A percentile compares a stretch with the other conserved stretches of the same genome.
phyloP scores from a whole-genome alignment of 2,888 invertebrate species.

The Atherix ibis region DNA sequence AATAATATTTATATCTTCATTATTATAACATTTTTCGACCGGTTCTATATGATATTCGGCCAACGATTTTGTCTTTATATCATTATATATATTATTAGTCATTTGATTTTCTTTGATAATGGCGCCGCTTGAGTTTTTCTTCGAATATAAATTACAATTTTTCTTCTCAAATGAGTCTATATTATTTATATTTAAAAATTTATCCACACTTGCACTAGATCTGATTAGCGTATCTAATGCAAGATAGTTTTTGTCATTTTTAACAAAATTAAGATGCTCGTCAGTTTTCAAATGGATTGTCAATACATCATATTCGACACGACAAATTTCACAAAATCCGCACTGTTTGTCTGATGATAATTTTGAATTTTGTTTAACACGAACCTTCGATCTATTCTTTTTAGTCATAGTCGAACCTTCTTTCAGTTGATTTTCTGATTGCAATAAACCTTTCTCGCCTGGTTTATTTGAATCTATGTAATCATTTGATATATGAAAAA shows the following conservation, averaged over 20 bases:
- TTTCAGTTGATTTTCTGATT: slow-evolving; percentile 4
- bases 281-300: slow-evolving; percentile 56
- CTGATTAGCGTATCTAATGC: slow-evolving; percentile 56
- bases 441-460: neutral
- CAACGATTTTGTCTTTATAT: too few species aligned
- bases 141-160: slow-evolving; percentile 5
- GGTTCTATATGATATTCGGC: neutral
- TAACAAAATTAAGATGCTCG: slow-evolving; percentile 55
- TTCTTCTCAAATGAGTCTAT: slow-evolving; percentile 2
- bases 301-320: slow-evolving; percentile 52
- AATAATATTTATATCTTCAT: neutral
- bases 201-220: slow-evolving; percentile 48
- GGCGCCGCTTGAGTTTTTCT: slow-evolving; percentile 2
- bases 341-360: slow-evolving; percentile 32
- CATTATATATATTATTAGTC: too few species aligned
- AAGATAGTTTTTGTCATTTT: slow-evolving; percentile 57
- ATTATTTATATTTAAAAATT: slow-evolving; percentile 44
- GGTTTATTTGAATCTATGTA: neutral
- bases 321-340: slow-evolving; percentile 71
- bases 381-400: slow-evolving; percentile 21
- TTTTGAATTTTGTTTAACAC: slow-evolving; percentile 7
- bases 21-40: too few species aligned
- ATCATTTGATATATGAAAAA: slow-evolving; percentile 9
- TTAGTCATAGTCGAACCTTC: slow-evolving; percentile 23
- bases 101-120: neutral